Evolutionary conservation across 2,888 invertebrate species (phyloP).

Genomic region (Notodonta ziczac): DNA sequence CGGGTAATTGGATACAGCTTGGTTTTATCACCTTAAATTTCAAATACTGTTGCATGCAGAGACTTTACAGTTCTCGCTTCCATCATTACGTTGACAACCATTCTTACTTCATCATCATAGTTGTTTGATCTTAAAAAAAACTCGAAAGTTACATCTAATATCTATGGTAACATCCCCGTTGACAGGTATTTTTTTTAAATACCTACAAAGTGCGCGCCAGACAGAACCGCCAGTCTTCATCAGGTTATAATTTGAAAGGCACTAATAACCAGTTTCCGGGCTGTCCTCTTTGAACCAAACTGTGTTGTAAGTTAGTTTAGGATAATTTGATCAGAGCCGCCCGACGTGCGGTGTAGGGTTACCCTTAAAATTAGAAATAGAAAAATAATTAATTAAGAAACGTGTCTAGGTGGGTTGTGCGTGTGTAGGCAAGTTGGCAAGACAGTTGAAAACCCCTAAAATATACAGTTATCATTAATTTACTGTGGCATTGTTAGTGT

Average conservation of each 20-base stretch:
- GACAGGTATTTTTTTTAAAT: slow-evolving; percentile 4
- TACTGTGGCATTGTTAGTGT: too few relatives aligned
- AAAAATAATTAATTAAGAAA: neutral
- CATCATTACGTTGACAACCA: neutral
- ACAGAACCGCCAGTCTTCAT: slow-evolving; percentile 38
- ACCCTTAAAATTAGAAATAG: neutral
- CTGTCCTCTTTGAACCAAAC: slow-evolving; percentile 53
- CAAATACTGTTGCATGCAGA: neutral
- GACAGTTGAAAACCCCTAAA: too few relatives aligned
- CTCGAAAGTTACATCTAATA: neutral
- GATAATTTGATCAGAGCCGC: slow-evolving; percentile 55
- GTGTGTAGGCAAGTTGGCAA: too few relatives aligned
- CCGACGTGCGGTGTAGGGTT: slow-evolving; percentile 4
- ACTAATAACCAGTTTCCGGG: slow-evolving; percentile 46
- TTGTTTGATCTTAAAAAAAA: slow-evolving; percentile 1
- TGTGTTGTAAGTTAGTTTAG: slow-evolving; percentile 50
- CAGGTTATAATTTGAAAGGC: slow-evolving; percentile 44
- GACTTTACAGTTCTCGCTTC: too few relatives aligned
- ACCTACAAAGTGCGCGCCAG: neutral
- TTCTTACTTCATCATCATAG: neutral
- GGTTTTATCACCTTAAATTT: too few relatives aligned
- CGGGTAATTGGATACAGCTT: too few relatives aligned
- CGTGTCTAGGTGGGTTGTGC: too few relatives aligned
- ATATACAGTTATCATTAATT: too few relatives aligned
- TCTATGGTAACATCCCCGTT: neutral